These are phyloP conservation scores for Agrotis exclamationis DNA, from an alignment of 2,888 invertebrate genomes.

Conservation along the genomic window DNA sequence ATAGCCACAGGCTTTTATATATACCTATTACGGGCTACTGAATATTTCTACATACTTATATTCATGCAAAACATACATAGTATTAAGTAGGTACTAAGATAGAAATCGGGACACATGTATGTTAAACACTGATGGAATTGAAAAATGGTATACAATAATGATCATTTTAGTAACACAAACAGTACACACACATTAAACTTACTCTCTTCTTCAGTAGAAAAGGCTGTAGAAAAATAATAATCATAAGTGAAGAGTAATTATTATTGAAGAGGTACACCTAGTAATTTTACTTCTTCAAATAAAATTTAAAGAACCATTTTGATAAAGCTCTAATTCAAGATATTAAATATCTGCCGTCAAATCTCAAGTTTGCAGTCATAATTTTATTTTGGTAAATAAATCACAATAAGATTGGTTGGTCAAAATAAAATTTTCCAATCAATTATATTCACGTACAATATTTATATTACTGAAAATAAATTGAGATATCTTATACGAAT, in stretches of 20 bases:
- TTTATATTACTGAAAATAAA: not conserved
- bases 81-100: not conserved
- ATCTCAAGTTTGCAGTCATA: not conserved
- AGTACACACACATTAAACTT: slow-evolving; percentile 40
- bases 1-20: not conserved
- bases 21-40: not conserved
- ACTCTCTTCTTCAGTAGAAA: slow-evolving; percentile 35
- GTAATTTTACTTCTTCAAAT: too few relatives aligned
- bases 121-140: slow-evolving; percentile 35
- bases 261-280: not conserved
- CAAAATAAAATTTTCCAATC: not conserved
- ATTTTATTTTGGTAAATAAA: not conserved
- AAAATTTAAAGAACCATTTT: not conserved
- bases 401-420: not conserved
- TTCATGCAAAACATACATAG: not conserved
- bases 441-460: not conserved
- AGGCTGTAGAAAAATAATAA: slow-evolving; percentile 44
- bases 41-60: not conserved
- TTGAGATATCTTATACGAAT: not conserved
- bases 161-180: slow-evolving; percentile 44
- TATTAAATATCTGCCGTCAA: not conserved
- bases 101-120: not conserved
- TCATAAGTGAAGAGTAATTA: not conserved
- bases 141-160: slow-evolving; percentile 6
- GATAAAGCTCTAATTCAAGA: not conserved